phyloP scores from a whole-genome alignment of 2,797 vertebrate species.

The Picus viridis region DNA sequence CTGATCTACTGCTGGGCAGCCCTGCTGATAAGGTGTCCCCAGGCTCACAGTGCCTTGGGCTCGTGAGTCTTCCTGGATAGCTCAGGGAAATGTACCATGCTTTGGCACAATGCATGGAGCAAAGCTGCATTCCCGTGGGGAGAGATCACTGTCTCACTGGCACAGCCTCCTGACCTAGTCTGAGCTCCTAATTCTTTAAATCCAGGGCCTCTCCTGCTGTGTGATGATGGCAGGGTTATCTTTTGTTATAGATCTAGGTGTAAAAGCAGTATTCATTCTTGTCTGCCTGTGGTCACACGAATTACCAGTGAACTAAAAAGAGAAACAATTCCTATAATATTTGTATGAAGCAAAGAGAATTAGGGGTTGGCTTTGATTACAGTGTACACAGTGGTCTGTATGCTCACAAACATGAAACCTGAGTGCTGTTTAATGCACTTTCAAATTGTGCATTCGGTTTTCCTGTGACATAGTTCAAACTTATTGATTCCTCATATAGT shows the following conservation, averaged over 20 bases:
- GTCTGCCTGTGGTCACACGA: not conserved
- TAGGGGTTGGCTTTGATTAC: not conserved
- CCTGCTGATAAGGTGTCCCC: accelerated
- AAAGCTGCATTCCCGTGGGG: not conserved
- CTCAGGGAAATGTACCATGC: accelerated
- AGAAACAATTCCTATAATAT: not conserved
- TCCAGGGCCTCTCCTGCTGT: not conserved
- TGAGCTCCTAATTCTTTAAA: not conserved
- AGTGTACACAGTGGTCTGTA: not conserved
- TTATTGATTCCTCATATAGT: constrained; percentile 1
- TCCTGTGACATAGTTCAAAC: not conserved
- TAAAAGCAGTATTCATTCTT: not conserved
- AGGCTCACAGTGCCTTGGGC: not conserved
- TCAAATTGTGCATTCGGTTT: not conserved
- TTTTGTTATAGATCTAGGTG: not conserved
- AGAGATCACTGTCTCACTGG: accelerated
- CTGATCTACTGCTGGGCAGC: not conserved
- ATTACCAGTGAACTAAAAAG: not conserved
- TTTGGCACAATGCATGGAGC: accelerated
- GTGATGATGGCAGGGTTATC: not conserved
- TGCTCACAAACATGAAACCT: not conserved
- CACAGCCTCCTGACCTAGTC: not conserved
- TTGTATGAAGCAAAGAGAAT: not conserved
- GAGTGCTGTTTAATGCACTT: not conserved
- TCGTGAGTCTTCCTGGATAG: accelerated